Conservation (phyloP, 2,888 invertebrate species). For the Apeira syringaria region DNA sequence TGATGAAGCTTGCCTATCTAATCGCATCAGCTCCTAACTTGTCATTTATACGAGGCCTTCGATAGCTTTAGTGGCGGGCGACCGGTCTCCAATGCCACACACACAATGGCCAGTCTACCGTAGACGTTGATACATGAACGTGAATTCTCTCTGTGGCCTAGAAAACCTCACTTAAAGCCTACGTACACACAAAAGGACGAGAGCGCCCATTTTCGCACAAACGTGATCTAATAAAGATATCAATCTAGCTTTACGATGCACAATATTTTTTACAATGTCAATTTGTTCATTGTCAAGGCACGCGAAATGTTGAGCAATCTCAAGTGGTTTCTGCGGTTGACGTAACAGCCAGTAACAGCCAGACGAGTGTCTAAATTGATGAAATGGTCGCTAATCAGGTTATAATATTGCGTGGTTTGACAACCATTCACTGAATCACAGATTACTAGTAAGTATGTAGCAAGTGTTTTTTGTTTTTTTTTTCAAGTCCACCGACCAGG, state of each 20-base stretch:
- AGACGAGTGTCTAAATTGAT: conserved; percentile 7
- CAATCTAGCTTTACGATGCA: conserved; percentile 42
- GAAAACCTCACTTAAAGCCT: conserved; percentile 23
- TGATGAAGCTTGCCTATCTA: neutral
- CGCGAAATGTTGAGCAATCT: conserved; percentile 13
- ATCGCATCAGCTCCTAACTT: conserved; percentile 44
- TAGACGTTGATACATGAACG: conserved; percentile 45
- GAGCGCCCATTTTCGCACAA: conserved; percentile 39
- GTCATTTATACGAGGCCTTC: conserved; percentile 52
- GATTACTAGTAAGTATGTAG: too few species aligned
- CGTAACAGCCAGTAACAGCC: neutral
- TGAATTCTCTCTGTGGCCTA: conserved; percentile 38
- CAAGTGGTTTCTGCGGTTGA: conserved; percentile 8
- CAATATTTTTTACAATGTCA: conserved; percentile 40
- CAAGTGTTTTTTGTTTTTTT: too few species aligned
- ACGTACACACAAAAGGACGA: conserved; percentile 20
- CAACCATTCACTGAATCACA: conserved; percentile 7
- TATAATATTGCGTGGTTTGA: conserved; percentile 6
- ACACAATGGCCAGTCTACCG: conserved; percentile 55
- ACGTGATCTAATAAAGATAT: conserved; percentile 58
- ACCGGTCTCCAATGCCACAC: conserved; percentile 58
- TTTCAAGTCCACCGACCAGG: too few species aligned
- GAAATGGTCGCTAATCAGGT: conserved; percentile 11
- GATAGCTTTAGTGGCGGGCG: conserved; percentile 44
- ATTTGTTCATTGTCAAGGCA: conserved; percentile 48